Base-by-base conservation (phyloP, 2,888 invertebrate genomes). In the Drosophila pseudotalamancana region DNA sequence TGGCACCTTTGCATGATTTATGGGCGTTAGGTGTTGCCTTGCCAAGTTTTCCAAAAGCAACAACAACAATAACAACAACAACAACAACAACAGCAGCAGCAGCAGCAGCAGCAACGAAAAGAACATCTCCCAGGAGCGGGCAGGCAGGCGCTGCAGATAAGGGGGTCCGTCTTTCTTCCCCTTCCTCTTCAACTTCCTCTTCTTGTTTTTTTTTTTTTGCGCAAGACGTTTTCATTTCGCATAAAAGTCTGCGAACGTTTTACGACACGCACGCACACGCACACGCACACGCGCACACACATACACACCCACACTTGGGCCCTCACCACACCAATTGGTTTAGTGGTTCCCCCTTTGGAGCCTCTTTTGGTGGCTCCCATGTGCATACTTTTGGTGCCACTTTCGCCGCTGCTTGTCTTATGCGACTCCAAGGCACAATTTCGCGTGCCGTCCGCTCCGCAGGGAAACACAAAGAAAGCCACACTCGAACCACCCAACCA, bases 341-440 rank as follows among this genome's bases (percentile, higher is more conserved):
- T 31, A 29, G 29, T 29, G 32, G 14, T 6, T 21, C 31, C 9
- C 12, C 19, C 31, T 0, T 0, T 9, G n/a, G n/a, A 32, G n/a
- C 66, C 46, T 25, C 43, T 51, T 66, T 81, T 76, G 78, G 77
- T 79, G 82, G 68, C 77, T 85, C 81, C 81, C 85, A 66, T 72
- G 81, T 82, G 81, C 83, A 81, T 81, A 81, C 85, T 81, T 81
- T 82, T 88, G 85, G 76, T 71, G 67, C 62, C 70, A 65, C 72
- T 75, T 90, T 77, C 60, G 90, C 87, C 90, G 89, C 89, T 88
- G 90, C 88, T 84, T 87, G 88, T 87, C 88, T 91, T 90, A 90
- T 90, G 90, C 88, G 88, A 91, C 91, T 89, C 91, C 73, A 82
- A 90, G 91, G 91, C 90, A 89, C 91, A 91, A 91, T 91, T 91